Evolutionary conservation across 92 coral and sea anemone species (phyloP), one percentile per base, ranked within the genome.

Genomic region (Bergia sp.): DNA sequence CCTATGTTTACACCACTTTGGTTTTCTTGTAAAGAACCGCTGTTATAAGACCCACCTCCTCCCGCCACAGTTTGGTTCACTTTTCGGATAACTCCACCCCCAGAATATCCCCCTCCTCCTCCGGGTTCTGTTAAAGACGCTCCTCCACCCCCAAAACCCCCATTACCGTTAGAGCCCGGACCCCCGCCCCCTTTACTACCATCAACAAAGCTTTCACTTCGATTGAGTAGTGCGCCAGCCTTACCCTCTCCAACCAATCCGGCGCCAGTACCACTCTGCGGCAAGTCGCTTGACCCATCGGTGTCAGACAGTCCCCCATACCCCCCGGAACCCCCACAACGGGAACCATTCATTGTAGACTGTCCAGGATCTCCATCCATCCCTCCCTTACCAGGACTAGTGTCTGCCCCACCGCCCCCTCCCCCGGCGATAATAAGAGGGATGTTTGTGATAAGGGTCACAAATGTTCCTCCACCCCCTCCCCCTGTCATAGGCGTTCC

Each of bases 381-480:
- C 2, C 47, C 80, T 15, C 90, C 90, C 47, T 5, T 41, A 29
- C 5, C 71, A 4, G 16, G 81, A 82, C 73, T 9, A 2, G 93
- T 88, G 1, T 91, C 90, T 11, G 92, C 94, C 79, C 98, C 99
- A 37, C 99, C 99, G 75, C 98, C 99, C 89, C 99, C 99, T 40
- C 99, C 99, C 2, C 98, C 99, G 20, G 99, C 98, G 79, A 97
- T 88, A 57, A 97, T 88, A 75, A 97, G 91, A 2, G 97, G 92
- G 12, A 37, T 79, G 79, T 88, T 89, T 65, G 93, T 82, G 10
- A 41, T 53, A 44, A 74, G 84, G 5, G 95, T 92, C 23, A 97
- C 97, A 93, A 95, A 97, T 29, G 95, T 94, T 10, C 99, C 99
- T 66, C 99, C 99, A 73, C 99, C 99, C 76, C 98, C 99, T n/a